These are phyloP conservation scores for Calyptomena viridis DNA, from an alignment of 2,113 vertebrate species.

Conservation along the genomic window DNA sequence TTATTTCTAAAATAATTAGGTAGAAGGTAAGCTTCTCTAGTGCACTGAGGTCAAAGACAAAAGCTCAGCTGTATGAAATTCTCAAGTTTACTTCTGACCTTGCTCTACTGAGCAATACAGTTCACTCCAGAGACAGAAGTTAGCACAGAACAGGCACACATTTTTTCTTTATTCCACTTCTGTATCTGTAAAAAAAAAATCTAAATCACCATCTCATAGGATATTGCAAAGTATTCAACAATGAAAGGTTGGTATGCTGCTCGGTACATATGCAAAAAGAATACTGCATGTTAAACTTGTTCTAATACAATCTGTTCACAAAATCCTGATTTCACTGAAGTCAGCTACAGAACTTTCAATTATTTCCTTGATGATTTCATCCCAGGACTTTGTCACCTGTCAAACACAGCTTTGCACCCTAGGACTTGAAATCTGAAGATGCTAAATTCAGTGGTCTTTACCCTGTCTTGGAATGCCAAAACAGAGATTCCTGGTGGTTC, in stretches of 20 bases:
- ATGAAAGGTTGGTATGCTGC: neutral
- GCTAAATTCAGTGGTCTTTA: neutral
- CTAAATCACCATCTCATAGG: neutral
- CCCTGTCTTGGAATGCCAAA: neutral
- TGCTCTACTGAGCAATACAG: neutral
- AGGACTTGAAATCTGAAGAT: neutral
- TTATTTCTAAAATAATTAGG: neutral
- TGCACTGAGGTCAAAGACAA: neutral
- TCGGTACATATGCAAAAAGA: rapidly evolving
- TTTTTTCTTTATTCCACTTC: neutral
- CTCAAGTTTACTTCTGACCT: neutral
- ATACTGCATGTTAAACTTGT: neutral
- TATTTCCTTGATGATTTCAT: neutral
- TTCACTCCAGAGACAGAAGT: neutral
- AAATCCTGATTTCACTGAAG: neutral
- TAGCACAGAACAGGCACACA: neutral
- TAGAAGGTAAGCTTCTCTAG: neutral
- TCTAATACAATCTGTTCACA: neutral
- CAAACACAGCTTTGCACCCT: neutral
- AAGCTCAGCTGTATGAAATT: neutral
- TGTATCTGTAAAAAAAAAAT: neutral
- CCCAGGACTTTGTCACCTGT: neutral
- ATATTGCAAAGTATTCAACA: neutral
- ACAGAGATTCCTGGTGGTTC: neutral
- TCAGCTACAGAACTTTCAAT: neutral